Conservation (phyloP, 2,113 vertebrate genomes). For the Heterocephalus glaber region DNA sequence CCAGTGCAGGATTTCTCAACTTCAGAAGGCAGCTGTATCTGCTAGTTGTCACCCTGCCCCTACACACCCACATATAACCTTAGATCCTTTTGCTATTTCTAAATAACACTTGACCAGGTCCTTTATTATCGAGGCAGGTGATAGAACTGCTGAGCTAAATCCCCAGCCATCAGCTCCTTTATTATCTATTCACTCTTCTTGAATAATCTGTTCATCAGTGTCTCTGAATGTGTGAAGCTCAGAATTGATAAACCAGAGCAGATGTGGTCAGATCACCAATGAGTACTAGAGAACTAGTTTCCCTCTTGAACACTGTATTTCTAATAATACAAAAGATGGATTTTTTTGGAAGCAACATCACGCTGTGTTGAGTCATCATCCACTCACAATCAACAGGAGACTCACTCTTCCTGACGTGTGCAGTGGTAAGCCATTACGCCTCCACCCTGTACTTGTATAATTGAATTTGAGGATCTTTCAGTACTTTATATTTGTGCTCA, state of each 20-base stretch:
- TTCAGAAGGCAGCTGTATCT: neutral
- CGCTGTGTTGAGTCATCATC: conserved; percentile 62
- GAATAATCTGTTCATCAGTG: conserved; percentile 1
- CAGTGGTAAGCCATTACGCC: conserved; percentile 8
- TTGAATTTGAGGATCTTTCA: conserved; percentile 63
- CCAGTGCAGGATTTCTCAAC: neutral
- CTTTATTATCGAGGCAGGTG: too few relatives aligned
- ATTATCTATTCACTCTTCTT: neutral
- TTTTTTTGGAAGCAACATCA: conserved; percentile 37
- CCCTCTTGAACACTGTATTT: neutral
- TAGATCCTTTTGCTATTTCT: conserved; percentile 16
- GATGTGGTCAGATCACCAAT: conserved; percentile 23
- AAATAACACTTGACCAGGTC: neutral
- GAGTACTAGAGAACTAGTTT: conserved; percentile 7
- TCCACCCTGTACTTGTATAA: conserved; percentile 56
- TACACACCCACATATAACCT: neutral
- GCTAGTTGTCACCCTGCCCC: neutral
- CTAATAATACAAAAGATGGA: conserved; percentile 65
- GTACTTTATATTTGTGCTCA: conserved; percentile 58
- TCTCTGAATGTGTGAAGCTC: neutral
- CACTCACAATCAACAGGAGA: conserved; percentile 60
- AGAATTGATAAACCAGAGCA: conserved; percentile 48
- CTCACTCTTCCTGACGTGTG: conserved; percentile 38
- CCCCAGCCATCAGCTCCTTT: neutral
- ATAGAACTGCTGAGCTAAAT: too few relatives aligned